These are phyloP conservation scores for Agrilus cyanescens DNA, from an alignment of 2,888 invertebrate species.

Conservation along the genomic window DNA sequence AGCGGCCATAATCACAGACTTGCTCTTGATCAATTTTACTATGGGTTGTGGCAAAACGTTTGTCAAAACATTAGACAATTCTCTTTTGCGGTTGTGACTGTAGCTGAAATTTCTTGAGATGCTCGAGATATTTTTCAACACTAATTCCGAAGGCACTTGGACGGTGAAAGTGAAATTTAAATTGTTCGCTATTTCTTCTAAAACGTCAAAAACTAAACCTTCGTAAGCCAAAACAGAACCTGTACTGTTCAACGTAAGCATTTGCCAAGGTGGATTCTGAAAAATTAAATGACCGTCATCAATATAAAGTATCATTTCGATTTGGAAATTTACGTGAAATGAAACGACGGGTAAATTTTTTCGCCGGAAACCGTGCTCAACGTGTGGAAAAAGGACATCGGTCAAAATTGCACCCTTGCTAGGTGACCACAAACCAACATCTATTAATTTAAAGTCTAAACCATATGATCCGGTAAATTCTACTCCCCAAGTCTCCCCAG, in stretches of 20 bases:
- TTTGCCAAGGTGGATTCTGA: conserved; percentile 85
- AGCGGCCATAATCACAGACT: conserved; percentile 45
- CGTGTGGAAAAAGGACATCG: conserved; percentile 70
- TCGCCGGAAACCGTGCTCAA: conserved; percentile 65
- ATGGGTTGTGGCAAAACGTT: conserved; percentile 33
- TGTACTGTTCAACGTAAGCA: conserved; percentile 47
- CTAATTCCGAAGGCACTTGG: conserved; percentile 16
- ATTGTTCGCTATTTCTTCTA: conserved; percentile 60
- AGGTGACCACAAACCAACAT: conserved; percentile 66
- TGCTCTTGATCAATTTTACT: conserved; percentile 38
- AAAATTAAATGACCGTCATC: conserved; percentile 18
- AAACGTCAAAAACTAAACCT: conserved; percentile 69
- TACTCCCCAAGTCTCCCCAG: conserved; percentile 47
- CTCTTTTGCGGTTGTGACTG: conserved; percentile 19
- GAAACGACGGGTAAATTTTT: conserved; percentile 60
- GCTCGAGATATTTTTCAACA: conserved; percentile 2
- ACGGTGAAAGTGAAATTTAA: conserved; percentile 68
- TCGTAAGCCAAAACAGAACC: conserved; percentile 46
- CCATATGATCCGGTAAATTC: conserved; percentile 22
- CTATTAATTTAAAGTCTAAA: conserved; percentile 27
- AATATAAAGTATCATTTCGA: background rate
- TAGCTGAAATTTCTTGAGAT: background rate
- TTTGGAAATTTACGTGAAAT: conserved; percentile 52
- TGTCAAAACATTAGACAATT: conserved; percentile 20
- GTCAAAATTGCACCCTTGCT: conserved; percentile 51